Evolutionary conservation across 2,113 vertebrate species (phyloP), one percentile per base, ranked within the genome.

Genomic region (Albula goreensis): DNA sequence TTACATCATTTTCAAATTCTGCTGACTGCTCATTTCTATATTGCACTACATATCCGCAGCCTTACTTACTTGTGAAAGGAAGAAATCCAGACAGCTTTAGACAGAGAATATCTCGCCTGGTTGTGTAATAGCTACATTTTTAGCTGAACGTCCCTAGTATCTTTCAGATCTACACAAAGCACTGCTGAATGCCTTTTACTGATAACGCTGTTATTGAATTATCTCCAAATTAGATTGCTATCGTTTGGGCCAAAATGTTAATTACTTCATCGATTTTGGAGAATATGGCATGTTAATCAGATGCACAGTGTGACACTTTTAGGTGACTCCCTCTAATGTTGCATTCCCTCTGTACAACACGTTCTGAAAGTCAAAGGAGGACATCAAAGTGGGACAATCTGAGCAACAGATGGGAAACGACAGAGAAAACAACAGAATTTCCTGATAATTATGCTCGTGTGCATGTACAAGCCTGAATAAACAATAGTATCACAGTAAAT

Each of bases 171-270:
- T 57, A 82, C 63, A 57, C 49, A 83, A 56, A 12, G 51, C 74
- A 15, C 5, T 51, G 50, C 57, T 80, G 80, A 82, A 83, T 78
- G 81, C 50, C 63, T 82, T 86, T 78, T 53, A 82, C 51, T 50
- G 85, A 86, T 86, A 86, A 86, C 48, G 22, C 77, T 85, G 50
- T 53, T 52, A 83, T 79, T 83, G 82, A 87, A 83, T 87, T 83
- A 87, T 87, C 86, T 87, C 77, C 77, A 80, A 80, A 83, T 79
- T 83, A 87, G 86, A 87, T 83, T 83, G 82, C 50, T 82, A 87
- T 83, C 74, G 22, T 78, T 63, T 41, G 77, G 78, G 51, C 48
- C 82, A 80, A 78, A 87, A 87, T 87, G 86, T 87, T 87, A 87
- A 87, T 83, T 87, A 83, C 77, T 83, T 49, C 74, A 87, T 87